These are phyloP conservation scores for Chironomus striatipennis DNA, from an alignment of 1,140 invertebrate species.

Conservation along the genomic window DNA sequence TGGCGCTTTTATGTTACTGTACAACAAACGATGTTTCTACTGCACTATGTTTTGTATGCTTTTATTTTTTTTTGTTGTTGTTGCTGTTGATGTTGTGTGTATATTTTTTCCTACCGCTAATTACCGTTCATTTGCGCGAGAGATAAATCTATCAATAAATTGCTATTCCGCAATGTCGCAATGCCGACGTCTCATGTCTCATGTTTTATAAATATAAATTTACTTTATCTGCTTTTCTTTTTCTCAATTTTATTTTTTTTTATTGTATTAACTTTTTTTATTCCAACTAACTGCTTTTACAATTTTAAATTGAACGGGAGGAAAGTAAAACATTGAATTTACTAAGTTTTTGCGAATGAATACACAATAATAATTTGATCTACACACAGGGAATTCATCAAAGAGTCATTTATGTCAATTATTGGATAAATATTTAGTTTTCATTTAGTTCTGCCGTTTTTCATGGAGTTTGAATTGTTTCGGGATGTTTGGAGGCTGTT, in stretches of 20 bases:
- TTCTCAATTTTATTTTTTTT: background rate
- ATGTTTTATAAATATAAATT: constrained; percentile 22
- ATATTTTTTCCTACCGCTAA: constrained; percentile 18
- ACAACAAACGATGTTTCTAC: background rate
- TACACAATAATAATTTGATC: too few species aligned
- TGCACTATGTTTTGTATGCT: background rate
- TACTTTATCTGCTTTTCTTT: background rate
- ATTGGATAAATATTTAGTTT: too few species aligned
- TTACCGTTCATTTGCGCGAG: constrained; percentile 20
- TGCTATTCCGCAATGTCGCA: constrained; percentile 19
- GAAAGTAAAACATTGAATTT: background rate
- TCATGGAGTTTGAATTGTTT: too few species aligned
- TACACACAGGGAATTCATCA: too few species aligned
- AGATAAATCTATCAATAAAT: constrained; percentile 24
- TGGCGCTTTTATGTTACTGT: background rate
- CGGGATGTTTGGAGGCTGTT: too few species aligned
- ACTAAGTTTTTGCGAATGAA: too few species aligned
- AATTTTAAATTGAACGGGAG: background rate
- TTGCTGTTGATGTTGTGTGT: background rate
- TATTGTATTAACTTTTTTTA: background rate
- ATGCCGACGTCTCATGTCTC: constrained; percentile 6
- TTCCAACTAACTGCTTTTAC: background rate
- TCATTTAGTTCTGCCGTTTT: too few species aligned
- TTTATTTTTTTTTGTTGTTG: too few species aligned
- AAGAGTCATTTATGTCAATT: too few species aligned